phyloP scores from a whole-genome alignment of 1,140 invertebrate genomes.

The Medauroidea extradentata region DNA sequence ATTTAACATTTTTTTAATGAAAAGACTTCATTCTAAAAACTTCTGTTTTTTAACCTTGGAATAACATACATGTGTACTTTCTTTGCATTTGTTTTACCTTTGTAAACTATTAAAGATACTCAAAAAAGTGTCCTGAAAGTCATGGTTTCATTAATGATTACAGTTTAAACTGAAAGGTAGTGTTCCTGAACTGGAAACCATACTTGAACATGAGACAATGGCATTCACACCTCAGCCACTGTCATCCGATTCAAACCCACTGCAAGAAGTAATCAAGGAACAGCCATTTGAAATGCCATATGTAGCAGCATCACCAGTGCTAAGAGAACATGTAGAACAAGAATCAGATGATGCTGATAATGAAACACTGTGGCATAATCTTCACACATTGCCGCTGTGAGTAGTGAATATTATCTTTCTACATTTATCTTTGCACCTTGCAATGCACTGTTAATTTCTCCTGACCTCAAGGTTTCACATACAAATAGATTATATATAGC shows the following conservation, averaged over 20 bases:
- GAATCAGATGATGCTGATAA: not conserved
- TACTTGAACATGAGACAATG: conserved; percentile 88
- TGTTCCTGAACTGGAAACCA: conserved; percentile 82
- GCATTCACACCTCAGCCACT: conserved; percentile 63
- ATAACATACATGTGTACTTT: too few species aligned
- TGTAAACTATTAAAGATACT: too few species aligned
- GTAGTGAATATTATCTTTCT: conserved; percentile 21
- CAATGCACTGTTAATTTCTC: too few species aligned
- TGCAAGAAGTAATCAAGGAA: conserved; percentile 42
- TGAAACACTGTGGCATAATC: conserved; percentile 40
- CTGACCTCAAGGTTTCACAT: too few species aligned
- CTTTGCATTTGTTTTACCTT: too few species aligned
- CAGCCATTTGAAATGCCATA: conserved; percentile 46
- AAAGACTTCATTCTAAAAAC: too few species aligned
- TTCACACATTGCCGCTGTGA: conserved; percentile 65
- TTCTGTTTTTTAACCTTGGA: too few species aligned
- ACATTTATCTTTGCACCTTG: too few species aligned
- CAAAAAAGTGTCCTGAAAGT: too few species aligned
- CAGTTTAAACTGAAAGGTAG: conserved; percentile 60
- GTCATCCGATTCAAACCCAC: conserved; percentile 46
- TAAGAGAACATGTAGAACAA: not conserved
- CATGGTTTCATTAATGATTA: too few species aligned
- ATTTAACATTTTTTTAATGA: too few species aligned
- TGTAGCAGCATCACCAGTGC: conserved; percentile 1
- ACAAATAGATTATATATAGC: too few species aligned